Conservation (phyloP, 2,888 invertebrate species). For the Melanotus villosus region DNA sequence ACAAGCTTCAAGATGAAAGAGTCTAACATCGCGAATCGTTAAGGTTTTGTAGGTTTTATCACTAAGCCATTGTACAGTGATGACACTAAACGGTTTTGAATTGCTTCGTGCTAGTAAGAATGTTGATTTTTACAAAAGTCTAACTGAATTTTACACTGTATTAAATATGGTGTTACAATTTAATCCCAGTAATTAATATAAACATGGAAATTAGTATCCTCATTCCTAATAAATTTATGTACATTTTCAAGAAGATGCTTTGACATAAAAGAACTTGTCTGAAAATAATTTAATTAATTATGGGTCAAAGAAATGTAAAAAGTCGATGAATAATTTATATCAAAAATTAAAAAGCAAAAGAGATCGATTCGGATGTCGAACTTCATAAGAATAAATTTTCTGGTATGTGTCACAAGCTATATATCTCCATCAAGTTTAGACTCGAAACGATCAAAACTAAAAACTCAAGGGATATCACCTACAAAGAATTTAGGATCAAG, state of each 20-base stretch:
- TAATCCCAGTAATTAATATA: too few relatives aligned
- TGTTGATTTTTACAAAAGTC: constrained; percentile 8
- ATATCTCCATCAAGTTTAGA: constrained; percentile 11
- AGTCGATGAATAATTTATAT: too few relatives aligned
- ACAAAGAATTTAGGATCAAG: constrained; percentile 48
- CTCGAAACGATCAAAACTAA: constrained; percentile 32
- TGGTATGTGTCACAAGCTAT: neutral
- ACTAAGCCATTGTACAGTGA: constrained; percentile 33
- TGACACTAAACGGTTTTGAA: constrained; percentile 54
- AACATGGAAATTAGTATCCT: too few relatives aligned
- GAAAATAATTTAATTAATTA: too few relatives aligned
- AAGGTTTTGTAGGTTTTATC: constrained; percentile 46
- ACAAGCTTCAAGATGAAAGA: constrained; percentile 54
- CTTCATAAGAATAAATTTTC: neutral
- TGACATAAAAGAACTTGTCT: too few relatives aligned
- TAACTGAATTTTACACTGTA: neutral
- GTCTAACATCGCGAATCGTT: constrained; percentile 48
- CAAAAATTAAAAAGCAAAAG: neutral
- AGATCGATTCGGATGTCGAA: neutral
- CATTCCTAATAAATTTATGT: too few relatives aligned
- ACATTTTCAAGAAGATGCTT: too few relatives aligned
- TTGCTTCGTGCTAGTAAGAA: constrained; percentile 44
- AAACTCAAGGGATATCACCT: constrained; percentile 43
- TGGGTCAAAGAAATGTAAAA: too few relatives aligned
- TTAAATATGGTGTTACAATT: too few relatives aligned